phyloP scores from a whole-genome alignment of 92 coral and sea anemone species.

The Porites evermanni region DNA sequence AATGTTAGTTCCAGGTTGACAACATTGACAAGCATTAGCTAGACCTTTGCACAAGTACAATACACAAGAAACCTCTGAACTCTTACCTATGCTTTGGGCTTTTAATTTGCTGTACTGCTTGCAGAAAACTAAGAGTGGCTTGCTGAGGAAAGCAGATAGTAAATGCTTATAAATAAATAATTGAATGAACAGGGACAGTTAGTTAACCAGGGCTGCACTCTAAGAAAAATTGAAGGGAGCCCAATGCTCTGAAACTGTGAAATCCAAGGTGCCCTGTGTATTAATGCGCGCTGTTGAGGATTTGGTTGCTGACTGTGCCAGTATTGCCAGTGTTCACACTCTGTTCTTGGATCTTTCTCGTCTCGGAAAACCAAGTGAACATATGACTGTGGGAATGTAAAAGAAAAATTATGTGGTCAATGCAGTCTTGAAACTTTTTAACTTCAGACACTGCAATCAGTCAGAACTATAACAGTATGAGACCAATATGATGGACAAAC shows the following conservation, averaged over 20 bases:
- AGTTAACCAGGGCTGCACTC: too few relatives aligned
- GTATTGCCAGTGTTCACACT: slow-evolving; percentile 98
- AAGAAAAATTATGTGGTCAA: neutral
- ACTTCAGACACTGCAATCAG: too few relatives aligned
- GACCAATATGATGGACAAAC: too few relatives aligned
- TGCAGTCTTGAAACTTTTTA: too few relatives aligned
- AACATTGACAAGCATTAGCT: too few relatives aligned
- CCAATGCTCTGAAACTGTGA: too few relatives aligned
- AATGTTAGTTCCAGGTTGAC: too few relatives aligned
- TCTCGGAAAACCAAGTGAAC: slow-evolving; percentile 98
- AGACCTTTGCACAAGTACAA: too few relatives aligned
- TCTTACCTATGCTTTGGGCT: slow-evolving; percentile 52
- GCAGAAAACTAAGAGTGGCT: slow-evolving; percentile 69
- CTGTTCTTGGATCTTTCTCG: slow-evolving; percentile 96
- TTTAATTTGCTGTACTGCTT: slow-evolving; percentile 76
- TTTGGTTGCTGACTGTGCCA: slow-evolving; percentile 99
- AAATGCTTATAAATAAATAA: neutral
- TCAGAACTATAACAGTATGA: too few relatives aligned
- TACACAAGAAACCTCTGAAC: neutral
- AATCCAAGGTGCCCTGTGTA: too few relatives aligned
- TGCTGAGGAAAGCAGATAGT: slow-evolving; percentile 17
- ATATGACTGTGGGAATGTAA: slow-evolving; percentile 68
- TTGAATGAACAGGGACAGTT: too few relatives aligned
- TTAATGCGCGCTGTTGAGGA: slow-evolving; percentile 97
- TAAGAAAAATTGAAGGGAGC: too few relatives aligned